Percentiles rank a stretch among this genome's conserved stretches.
Evolutionary conservation across 2,797 vertebrate species (phyloP).

Genomic region (Poecilia gillii): DNA sequence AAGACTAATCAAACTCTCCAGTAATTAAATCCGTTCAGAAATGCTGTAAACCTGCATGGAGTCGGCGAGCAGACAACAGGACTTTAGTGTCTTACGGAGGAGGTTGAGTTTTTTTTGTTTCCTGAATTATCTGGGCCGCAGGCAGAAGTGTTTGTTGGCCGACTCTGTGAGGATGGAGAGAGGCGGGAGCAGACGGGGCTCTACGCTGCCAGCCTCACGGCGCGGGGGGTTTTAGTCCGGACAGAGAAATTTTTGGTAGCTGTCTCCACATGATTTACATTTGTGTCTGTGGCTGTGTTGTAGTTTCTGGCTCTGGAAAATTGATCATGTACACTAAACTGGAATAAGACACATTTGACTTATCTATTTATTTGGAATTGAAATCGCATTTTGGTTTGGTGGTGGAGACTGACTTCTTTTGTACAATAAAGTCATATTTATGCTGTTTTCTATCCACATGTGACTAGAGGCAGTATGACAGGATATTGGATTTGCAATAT

Average conservation of each 20-base stretch:
- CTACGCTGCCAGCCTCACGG: conserved; percentile 56
- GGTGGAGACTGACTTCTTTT: not conserved
- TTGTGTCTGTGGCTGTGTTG: conserved; percentile 32
- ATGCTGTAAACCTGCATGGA: conserved; percentile 15
- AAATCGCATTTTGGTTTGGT: not conserved
- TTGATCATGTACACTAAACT: not conserved
- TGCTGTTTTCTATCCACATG: not conserved
- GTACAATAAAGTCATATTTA: not conserved
- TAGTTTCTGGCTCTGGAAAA: conserved; percentile 10
- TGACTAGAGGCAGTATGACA: not conserved
- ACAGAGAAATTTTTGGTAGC: conserved; percentile 49
- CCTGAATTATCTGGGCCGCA: conserved; percentile 64
- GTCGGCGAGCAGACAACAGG: conserved; percentile 47
- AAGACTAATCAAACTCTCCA: conserved; percentile 16
- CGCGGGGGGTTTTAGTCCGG: conserved; percentile 53
- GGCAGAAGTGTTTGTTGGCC: conserved; percentile 59
- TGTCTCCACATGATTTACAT: conserved; percentile 41
- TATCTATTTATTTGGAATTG: not conserved
- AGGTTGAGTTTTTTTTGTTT: conserved; percentile 52
- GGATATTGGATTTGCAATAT: not conserved
- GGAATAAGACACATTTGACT: not conserved
- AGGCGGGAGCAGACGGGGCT: conserved; percentile 45
- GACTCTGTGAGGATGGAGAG: conserved; percentile 54
- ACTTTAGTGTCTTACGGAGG: conserved; percentile 41
- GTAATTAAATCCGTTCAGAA: conserved; percentile 19